Conservation (phyloP, 2,113 vertebrate species). For the Clarias gariepinus region DNA sequence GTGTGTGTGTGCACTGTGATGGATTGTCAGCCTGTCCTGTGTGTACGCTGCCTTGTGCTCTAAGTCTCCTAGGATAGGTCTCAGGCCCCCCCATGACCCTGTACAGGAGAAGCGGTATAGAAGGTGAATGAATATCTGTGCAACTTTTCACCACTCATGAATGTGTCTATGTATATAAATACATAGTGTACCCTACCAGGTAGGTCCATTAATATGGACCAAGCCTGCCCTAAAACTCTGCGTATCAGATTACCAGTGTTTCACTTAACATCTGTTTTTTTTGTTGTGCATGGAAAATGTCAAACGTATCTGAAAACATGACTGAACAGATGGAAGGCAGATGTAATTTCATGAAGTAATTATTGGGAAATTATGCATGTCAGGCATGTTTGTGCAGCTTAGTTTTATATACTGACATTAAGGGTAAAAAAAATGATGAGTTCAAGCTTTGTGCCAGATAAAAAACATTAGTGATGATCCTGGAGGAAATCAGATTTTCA, state of each 20-base stretch:
- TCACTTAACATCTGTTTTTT: not conserved
- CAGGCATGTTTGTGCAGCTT: slow-evolving; percentile 35
- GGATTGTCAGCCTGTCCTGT: too few species aligned
- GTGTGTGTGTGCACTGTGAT: too few species aligned
- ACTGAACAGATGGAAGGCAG: slow-evolving; percentile 65
- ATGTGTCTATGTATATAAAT: not conserved
- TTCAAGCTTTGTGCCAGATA: not conserved
- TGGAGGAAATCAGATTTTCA: not conserved
- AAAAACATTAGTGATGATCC: not conserved
- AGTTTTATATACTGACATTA: slow-evolving; percentile 22
- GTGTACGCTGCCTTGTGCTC: too few species aligned
- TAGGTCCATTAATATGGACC: not conserved
- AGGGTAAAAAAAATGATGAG: not conserved
- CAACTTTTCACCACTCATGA: not conserved
- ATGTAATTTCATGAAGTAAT: slow-evolving; percentile 60
- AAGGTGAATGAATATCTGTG: too few species aligned
- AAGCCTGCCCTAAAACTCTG: not conserved
- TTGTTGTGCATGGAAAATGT: not conserved
- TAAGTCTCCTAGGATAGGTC: too few species aligned
- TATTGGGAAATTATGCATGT: slow-evolving; percentile 41
- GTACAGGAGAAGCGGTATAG: too few species aligned
- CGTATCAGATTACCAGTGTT: not conserved
- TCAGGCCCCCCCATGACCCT: too few species aligned
- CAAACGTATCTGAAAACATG: slow-evolving; percentile 61
- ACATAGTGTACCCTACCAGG: not conserved